These are phyloP conservation scores for Clistopyga incitator DNA, from an alignment of 2,888 invertebrate genomes.

Conservation along the genomic window DNA sequence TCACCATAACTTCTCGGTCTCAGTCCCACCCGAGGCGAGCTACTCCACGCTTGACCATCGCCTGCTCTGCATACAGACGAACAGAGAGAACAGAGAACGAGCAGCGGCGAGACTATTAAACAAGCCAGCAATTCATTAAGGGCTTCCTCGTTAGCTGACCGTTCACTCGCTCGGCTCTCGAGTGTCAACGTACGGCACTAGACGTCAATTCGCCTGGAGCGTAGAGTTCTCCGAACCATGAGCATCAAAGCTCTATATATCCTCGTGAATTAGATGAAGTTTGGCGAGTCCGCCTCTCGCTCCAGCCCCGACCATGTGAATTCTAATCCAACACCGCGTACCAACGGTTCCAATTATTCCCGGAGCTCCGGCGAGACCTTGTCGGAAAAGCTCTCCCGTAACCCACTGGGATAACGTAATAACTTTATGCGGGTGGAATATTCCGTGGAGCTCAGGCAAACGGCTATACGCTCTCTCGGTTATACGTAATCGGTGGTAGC, in stretches of 20 bases:
- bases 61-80: constrained; percentile 45
- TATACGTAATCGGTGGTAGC: background rate
- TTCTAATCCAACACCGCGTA: constrained; percentile 52
- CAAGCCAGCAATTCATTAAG: constrained; percentile 66
- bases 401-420: constrained; percentile 36
- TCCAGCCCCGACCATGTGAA: constrained; percentile 49
- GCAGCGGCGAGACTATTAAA: constrained; percentile 52
- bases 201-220: constrained; percentile 47
- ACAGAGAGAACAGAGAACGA: constrained; percentile 17
- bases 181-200: constrained; percentile 62
- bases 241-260: constrained; percentile 25
- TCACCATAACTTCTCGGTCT: constrained; percentile 29
- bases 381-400: constrained; percentile 28
- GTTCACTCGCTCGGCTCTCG: constrained; percentile 46
- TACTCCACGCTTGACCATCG: constrained; percentile 20
- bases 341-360: constrained; percentile 59
- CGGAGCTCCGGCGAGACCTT: constrained; percentile 43
- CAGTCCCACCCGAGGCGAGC: background rate
- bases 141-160: constrained; percentile 67
- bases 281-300: constrained; percentile 23
- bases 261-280: constrained; percentile 53
- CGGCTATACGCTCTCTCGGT: constrained; percentile 40
- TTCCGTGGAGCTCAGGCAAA: constrained; percentile 51
- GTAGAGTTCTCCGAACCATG: constrained; percentile 1
- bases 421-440: constrained; percentile 38